phyloP scores from a whole-genome alignment of 2,888 invertebrate genomes.

The Druceiella hillmani region DNA sequence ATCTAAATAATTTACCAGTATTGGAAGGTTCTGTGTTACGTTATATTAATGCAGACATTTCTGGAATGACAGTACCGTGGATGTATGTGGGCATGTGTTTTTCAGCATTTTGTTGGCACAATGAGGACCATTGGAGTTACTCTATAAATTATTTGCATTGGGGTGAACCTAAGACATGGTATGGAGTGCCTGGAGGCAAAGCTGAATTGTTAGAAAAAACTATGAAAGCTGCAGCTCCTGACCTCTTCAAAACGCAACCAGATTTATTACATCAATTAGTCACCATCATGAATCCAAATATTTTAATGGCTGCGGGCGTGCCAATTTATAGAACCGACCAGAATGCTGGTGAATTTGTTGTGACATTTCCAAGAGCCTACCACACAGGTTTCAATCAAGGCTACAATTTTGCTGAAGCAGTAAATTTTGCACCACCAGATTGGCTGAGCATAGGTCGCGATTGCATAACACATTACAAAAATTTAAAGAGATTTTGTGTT shows the following conservation, averaged over 20 bases:
- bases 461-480: conserved; percentile 65
- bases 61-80: conserved; percentile 72
- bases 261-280: conserved; percentile 74
- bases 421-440: conserved; percentile 78
- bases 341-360: conserved; percentile 73
- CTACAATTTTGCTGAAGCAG: conserved; percentile 78
- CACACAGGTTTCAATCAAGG: conserved; percentile 81
- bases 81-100: conserved; percentile 85
- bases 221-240: conserved; percentile 66
- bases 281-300: conserved; percentile 72
- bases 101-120: conserved; percentile 79
- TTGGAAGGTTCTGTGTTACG: conserved; percentile 63
- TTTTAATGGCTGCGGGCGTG: conserved; percentile 58
- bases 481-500: conserved; percentile 65
- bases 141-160: conserved; percentile 78
- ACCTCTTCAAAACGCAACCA: conserved; percentile 66
- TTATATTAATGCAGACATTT: conserved; percentile 71
- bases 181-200: conserved; percentile 66
- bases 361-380: conserved; percentile 75
- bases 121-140: conserved; percentile 81
- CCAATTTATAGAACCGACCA: conserved; percentile 62
- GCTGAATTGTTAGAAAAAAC: conserved; percentile 66
- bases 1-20: conserved; percentile 71
- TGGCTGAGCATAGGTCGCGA: conserved; percentile 68
- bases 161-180: conserved; percentile 81